These are phyloP conservation scores for Lasioglossum morio DNA, from an alignment of 2,888 invertebrate species.

Conservation along the genomic window DNA sequence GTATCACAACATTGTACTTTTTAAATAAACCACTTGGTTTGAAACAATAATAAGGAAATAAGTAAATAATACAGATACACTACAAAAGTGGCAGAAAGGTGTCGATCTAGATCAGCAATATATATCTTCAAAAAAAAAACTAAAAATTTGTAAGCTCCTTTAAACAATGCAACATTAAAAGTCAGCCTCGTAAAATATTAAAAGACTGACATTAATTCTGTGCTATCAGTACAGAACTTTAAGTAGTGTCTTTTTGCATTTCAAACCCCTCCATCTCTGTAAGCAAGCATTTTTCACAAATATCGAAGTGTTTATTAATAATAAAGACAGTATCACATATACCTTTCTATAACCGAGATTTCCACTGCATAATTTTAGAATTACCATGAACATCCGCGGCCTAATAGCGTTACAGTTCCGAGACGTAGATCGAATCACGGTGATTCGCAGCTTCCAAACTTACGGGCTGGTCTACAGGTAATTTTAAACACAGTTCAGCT, in stretches of 20 bases:
- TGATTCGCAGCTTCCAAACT: background rate
- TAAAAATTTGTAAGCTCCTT: no score
- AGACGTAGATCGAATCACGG: background rate
- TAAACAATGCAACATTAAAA: background rate
- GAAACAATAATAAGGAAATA: no score
- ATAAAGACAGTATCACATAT: background rate
- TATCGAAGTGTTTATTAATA: background rate
- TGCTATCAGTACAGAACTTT: background rate
- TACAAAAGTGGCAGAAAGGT: no score
- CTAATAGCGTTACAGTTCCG: background rate
- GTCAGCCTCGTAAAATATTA: background rate
- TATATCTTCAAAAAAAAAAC: background rate
- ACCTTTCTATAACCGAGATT: background rate
- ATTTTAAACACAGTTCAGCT: constrained; percentile 5
- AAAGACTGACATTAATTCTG: background rate
- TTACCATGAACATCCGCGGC: background rate
- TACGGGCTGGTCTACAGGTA: background rate
- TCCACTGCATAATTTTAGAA: background rate
- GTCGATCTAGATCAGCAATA: no score
- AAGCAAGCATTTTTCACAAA: background rate
- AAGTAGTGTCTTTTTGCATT: background rate
- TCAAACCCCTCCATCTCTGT: background rate
- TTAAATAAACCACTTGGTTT: no score
- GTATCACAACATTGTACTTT: no score
- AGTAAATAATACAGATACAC: no score